A percentile compares a stretch with the other conserved stretches of the same genome.
These are phyloP conservation scores for Sphaerophoria taeniata DNA, from an alignment of 2,888 invertebrate species.

Conservation along the genomic window DNA sequence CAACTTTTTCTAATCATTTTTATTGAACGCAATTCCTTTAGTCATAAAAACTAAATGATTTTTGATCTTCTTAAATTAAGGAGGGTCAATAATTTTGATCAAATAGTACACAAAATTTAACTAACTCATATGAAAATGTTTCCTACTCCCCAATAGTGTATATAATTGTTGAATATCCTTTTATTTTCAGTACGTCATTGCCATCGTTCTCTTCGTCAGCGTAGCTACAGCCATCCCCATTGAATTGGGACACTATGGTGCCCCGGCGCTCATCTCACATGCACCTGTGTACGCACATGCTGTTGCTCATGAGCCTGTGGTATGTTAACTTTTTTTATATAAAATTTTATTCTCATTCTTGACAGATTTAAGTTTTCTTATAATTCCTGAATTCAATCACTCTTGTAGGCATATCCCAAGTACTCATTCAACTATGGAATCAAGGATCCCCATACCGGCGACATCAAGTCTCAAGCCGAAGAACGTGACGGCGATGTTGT, in stretches of 20 bases:
- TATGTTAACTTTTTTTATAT: conserved; percentile 64
- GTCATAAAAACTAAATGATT: no score
- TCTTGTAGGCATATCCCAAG: conserved; percentile 85
- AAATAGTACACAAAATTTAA: no score
- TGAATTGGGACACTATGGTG: conserved; percentile 81
- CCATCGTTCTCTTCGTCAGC: conserved; percentile 80
- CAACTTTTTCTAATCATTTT: no score
- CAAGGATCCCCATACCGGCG: conserved; percentile 89
- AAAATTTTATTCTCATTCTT: background rate
- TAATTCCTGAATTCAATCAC: background rate
- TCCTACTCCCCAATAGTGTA: background rate
- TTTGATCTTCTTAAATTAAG: no score
- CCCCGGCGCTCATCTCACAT: conserved; percentile 77
- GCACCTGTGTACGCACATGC: conserved; percentile 80
- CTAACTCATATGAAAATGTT: background rate
- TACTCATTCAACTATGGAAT: conserved; percentile 89
- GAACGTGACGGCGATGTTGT: conserved; percentile 89
- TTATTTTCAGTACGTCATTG: conserved; percentile 81
- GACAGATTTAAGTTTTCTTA: background rate
- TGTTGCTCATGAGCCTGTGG: conserved; percentile 81
- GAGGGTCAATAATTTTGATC: no score
- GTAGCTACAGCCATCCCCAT: conserved; percentile 81
- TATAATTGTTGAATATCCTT: background rate
- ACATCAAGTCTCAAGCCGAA: conserved; percentile 88
- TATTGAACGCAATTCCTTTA: no score